Percentiles rank a stretch among this genome's conserved stretches.
phyloP scores from a whole-genome alignment of 2,888 invertebrate species.

The Venusia cambrica region DNA sequence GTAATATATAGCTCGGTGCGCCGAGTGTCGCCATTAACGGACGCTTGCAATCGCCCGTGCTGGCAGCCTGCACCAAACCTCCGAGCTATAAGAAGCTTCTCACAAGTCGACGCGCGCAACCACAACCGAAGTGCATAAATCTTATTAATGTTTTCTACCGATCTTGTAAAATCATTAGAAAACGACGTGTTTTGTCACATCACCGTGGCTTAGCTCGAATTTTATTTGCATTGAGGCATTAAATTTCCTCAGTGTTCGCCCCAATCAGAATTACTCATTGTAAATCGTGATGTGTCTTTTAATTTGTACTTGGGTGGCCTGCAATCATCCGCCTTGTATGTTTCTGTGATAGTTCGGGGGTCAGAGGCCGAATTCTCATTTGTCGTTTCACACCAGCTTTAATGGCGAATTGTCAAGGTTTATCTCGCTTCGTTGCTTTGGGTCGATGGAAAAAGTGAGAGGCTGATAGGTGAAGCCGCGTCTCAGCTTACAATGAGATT shows the following conservation, averaged over 20 bases:
- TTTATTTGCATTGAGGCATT: conserved; percentile 40
- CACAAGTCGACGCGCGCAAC: conserved; percentile 75
- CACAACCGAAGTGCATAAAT: conserved; percentile 72
- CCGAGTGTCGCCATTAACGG: conserved; percentile 80
- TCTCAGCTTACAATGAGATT: conserved; percentile 71
- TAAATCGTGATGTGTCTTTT: conserved; percentile 49
- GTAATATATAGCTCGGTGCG: conserved; percentile 76
- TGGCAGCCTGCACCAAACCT: conserved; percentile 41
- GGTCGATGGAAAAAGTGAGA: conserved; percentile 65
- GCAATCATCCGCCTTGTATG: conserved; percentile 52
- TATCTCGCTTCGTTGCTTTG: conserved; percentile 37
- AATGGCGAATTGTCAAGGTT: conserved; percentile 63
- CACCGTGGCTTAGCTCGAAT: conserved; percentile 44
- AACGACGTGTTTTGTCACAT: conserved; percentile 37
- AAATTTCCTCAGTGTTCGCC: conserved; percentile 48
- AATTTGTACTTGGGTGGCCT: conserved; percentile 64
- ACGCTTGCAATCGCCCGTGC: conserved; percentile 69
- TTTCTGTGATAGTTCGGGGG: conserved; percentile 55
- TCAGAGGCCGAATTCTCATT: conserved; percentile 63
- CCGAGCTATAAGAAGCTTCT: conserved; percentile 63
- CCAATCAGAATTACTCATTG: conserved; percentile 67
- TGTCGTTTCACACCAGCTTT: conserved; percentile 49
- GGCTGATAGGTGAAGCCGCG: conserved; percentile 53
- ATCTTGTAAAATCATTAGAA: conserved; percentile 68
- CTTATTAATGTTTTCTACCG: conserved; percentile 68